A percentile compares a stretch with the other conserved stretches of the same genome.
Evolutionary conservation across 2,113 vertebrate species (phyloP).

Genomic region (Protobothrops mucrosquamatus): DNA sequence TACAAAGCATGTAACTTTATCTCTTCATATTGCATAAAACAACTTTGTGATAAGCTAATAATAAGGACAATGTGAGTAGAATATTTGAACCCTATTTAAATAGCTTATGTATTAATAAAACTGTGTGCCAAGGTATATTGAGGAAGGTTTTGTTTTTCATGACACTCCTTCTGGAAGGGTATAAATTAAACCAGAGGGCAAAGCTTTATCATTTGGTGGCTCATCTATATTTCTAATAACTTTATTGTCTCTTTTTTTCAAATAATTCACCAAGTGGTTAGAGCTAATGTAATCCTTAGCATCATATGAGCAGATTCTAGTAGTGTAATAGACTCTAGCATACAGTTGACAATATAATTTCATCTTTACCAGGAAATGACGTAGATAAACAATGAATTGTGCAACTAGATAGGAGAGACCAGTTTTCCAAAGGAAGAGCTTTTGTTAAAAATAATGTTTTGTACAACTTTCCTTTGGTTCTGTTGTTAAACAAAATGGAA

Average conservation of each 20-base stretch:
- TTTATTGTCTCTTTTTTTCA: neutral
- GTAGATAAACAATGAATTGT: neutral
- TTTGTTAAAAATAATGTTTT: neutral
- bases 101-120: neutral
- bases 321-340: neutral
- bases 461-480: neutral
- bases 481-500: neutral
- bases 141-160: neutral
- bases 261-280: neutral
- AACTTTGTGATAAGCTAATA: neutral
- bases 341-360: neutral
- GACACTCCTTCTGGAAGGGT: neutral
- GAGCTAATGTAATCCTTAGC: neutral
- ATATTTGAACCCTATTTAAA: neutral
- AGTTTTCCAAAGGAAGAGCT: neutral
- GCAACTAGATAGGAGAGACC: neutral
- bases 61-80: neutral
- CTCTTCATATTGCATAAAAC: neutral
- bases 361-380: neutral
- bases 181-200: neutral
- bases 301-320: neutral
- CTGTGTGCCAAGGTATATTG: neutral
- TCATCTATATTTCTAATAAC: neutral
- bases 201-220: neutral
- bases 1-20: neutral